Base-by-base conservation (phyloP, 2,888 invertebrate species). In the Campopleginae sp. region DNA sequence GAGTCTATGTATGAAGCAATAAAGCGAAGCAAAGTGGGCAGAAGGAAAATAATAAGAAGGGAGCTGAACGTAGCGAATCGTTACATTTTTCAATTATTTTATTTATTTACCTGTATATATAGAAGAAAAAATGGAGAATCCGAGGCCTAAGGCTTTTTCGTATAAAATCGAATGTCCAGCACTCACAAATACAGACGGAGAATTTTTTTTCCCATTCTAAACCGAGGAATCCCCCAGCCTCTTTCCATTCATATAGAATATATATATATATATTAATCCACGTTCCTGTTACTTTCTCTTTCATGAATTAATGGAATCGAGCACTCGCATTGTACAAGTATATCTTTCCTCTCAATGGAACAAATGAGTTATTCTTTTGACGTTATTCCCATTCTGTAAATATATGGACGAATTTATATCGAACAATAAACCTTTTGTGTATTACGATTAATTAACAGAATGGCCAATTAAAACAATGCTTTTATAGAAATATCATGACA, bases 1-100 rank as follows among this genome's bases (percentile, higher is more conserved):
- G 88, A 90, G 87, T 80, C 19, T 23, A 79, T 17, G 38, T 33
- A 61, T 42, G 31, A 33, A 38, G 65, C 27, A n/a, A 31, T 31
- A 46, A 63, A 54, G 19, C 27, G 27, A 27, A 4, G 12, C 54
- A 12, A 23, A 51, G 38, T 38, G 8, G 10, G 33, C 44, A 23
- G 7, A 17, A 23, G 27, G 58, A 44, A 14, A 17, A 38, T 61
- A 31, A 19, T 89, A 89, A 89, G 89, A n/a, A n/a, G n/a, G n/a
- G n/a, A n/a, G 87, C 89, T 84, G 87, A 88, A 91, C 89, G 91
- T 90, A 90, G 23, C 76, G 38, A 46, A 90, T 89, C 87, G 38
- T 38, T 38, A 8, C 8, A 38, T 12, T 65, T 66, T 23, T 66
- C 3, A 42, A 42, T n/a, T 19, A 23, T 42, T 44, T 42, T 23